phyloP scores from a whole-genome alignment of 2,797 vertebrate genomes.

The Eospalax fontanierii region DNA sequence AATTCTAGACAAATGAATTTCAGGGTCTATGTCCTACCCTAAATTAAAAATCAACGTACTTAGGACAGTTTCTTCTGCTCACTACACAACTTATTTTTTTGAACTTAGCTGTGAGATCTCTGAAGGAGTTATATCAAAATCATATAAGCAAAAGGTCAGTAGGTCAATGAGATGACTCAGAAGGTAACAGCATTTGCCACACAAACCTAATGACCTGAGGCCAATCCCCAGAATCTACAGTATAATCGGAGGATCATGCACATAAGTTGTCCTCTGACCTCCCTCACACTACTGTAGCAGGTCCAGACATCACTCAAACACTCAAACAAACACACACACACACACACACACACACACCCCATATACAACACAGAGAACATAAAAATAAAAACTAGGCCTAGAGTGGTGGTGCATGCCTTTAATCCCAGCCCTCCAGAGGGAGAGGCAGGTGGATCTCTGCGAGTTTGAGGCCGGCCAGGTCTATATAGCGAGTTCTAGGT shows the following conservation, averaged over 20 bases:
- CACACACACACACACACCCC: no score
- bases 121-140: background rate
- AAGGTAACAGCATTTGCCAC: background rate
- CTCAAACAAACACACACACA: no score
- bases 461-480: no score
- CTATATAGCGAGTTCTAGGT: no score
- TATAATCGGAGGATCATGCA: background rate
- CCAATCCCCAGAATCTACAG: background rate
- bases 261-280: background rate
- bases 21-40: background rate
- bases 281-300: background rate
- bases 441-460: no score
- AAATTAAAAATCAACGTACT: background rate
- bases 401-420: no score
- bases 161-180: no score
- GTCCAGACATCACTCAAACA: no score
- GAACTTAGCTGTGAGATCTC: background rate
- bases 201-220: background rate
- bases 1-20: conserved; percentile 15
- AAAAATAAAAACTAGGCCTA: no score
- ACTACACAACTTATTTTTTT: background rate
- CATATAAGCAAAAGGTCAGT: background rate
- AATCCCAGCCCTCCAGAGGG: no score
- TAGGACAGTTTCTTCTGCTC: background rate
- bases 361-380: no score